Evolutionary conservation across 2,888 invertebrate genomes (phyloP).

Genomic region (Cybosia mesomella): DNA sequence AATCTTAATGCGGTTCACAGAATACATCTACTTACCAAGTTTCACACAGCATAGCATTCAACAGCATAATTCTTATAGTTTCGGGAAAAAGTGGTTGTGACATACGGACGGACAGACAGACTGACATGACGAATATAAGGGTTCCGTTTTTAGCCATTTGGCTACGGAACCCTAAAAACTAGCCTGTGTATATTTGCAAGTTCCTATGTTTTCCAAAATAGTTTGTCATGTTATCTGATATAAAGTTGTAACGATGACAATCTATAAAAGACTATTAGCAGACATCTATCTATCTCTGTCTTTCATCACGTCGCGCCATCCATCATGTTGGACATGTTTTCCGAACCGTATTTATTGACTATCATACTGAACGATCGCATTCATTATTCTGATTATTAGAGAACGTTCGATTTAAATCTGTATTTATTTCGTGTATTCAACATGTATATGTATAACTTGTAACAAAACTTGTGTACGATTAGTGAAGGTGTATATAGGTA

Average conservation of each 20-base stretch:
- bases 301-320: constrained; percentile 80
- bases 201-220: background rate
- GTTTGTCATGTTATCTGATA: background rate
- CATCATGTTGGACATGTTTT: constrained; percentile 84
- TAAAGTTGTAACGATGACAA: constrained; percentile 21
- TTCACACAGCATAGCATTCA: too few relatives aligned
- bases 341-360: constrained; percentile 80
- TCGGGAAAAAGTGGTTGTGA: too few relatives aligned
- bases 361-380: constrained; percentile 77
- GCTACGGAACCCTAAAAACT: too few relatives aligned
- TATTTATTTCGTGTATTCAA: constrained; percentile 24
- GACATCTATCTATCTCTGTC: constrained; percentile 72
- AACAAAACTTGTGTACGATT: too few relatives aligned
- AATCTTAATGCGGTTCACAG: too few relatives aligned
- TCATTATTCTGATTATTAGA: constrained; percentile 76
- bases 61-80: too few relatives aligned
- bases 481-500: too few relatives aligned
- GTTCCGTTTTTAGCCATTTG: too few relatives aligned
- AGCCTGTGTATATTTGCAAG: background rate
- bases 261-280: constrained; percentile 56
- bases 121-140: too few relatives aligned
- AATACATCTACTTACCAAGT: too few relatives aligned
- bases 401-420: constrained; percentile 28
- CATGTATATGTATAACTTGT: too few relatives aligned
- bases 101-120: too few relatives aligned